Evolutionary conservation across 2,888 invertebrate genomes (phyloP).

Genomic region (Drosophila parthenogenetica): DNA sequence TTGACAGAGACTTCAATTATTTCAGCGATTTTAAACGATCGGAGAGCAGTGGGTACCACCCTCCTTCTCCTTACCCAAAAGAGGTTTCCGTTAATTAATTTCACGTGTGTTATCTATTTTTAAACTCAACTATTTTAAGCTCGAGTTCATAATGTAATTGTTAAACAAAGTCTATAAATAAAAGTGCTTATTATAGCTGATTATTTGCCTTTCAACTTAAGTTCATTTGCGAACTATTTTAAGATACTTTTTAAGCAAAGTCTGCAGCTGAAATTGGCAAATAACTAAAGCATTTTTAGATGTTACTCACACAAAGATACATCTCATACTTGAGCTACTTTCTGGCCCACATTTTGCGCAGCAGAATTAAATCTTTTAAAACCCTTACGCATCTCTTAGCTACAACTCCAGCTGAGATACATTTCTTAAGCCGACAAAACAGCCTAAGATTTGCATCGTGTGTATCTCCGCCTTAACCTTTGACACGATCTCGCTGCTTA

Average conservation of each 20-base stretch:
- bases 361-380: not conserved
- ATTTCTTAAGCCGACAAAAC: conserved; percentile 1
- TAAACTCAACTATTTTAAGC: conserved; percentile 19
- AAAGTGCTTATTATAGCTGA: not conserved
- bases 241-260: too few species aligned
- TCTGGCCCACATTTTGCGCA: not conserved
- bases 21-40: not conserved
- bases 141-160: conserved; percentile 6
- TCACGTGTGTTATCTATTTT: conserved; percentile 4
- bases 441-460: conserved; percentile 2
- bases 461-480: conserved; percentile 4
- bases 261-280: too few species aligned
- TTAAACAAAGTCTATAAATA: conserved; percentile 9
- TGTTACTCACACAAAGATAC: too few species aligned
- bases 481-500: conserved; percentile 4
- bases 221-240: not conserved
- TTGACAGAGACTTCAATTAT: conserved; percentile 18
- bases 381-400: not conserved
- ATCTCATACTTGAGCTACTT: too few species aligned
- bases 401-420: conserved; percentile 5
- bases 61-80: not conserved
- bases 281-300: too few species aligned
- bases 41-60: not conserved
- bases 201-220: not conserved
- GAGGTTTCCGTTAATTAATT: not conserved